Percentiles rank a stretch among this genome's conserved stretches.
These are phyloP conservation scores for Molossus molossus DNA, from an alignment of 2,797 vertebrate genomes.

Conservation along the genomic window DNA sequence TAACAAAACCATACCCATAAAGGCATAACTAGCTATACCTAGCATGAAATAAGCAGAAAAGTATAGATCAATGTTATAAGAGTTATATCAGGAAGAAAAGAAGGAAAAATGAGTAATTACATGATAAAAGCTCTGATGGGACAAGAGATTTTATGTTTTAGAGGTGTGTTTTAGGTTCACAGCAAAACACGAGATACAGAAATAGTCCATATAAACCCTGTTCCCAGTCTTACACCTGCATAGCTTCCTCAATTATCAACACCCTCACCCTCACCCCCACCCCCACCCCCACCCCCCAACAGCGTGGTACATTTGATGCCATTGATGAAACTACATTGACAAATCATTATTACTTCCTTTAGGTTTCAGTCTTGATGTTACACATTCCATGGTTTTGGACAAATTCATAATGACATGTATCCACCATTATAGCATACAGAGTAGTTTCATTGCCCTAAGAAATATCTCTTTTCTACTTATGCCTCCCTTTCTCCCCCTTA, in stretches of 20 bases:
- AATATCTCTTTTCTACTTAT: background rate
- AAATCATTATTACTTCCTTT: background rate
- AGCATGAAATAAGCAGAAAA: conserved; percentile 20
- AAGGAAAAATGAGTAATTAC: background rate
- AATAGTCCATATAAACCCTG: background rate
- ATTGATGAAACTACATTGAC: background rate
- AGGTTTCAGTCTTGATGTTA: background rate
- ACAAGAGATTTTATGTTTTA: background rate
- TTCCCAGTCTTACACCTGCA: background rate
- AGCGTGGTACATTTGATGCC: background rate
- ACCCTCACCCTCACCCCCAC: background rate
- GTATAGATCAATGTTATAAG: background rate
- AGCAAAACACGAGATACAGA: background rate
- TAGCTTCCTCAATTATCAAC: background rate
- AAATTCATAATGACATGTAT: background rate
- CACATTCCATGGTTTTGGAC: background rate
- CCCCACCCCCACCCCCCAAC: background rate
- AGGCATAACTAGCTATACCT: background rate
- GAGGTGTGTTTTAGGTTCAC: background rate
- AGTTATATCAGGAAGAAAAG: background rate
- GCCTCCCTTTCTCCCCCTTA: background rate
- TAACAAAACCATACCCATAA: background rate
- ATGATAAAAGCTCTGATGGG: background rate
- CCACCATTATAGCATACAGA: background rate
- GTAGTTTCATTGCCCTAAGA: background rate